Percentiles rank a stretch among this genome's conserved stretches.
phyloP scores from a whole-genome alignment of 2,797 vertebrate species.

The Sphenodon punctatus region DNA sequence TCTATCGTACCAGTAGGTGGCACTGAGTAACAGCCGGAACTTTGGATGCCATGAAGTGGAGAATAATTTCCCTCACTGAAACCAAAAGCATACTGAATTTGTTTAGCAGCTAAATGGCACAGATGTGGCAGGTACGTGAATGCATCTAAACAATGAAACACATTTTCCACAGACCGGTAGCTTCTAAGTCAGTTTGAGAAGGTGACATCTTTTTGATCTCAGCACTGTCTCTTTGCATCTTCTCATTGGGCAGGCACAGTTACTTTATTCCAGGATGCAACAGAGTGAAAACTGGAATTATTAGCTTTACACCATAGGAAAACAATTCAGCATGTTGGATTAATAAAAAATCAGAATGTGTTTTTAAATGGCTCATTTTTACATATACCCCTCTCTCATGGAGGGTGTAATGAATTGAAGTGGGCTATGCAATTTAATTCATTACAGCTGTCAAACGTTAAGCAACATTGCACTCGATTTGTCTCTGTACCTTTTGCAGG shows the following conservation, averaged over 20 bases:
- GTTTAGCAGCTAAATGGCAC: constrained; percentile 12
- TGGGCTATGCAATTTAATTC: constrained; percentile 43
- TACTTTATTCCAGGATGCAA: constrained; percentile 13
- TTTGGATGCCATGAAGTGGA: neutral
- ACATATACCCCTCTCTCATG: constrained; percentile 36
- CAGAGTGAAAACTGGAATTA: neutral
- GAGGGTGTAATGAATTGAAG: constrained; percentile 45
- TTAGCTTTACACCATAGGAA: neutral
- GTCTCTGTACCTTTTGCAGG: constrained; percentile 7
- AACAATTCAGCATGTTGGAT: constrained; percentile 18
- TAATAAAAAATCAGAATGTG: constrained; percentile 44
- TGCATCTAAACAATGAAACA: constrained; percentile 35
- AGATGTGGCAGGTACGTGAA: constrained; percentile 23
- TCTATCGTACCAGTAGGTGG: constrained; percentile 55
- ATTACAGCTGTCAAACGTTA: constrained; percentile 45
- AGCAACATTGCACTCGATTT: constrained; percentile 16
- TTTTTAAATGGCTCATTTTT: constrained; percentile 61
- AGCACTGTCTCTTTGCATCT: neutral
- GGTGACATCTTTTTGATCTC: constrained; percentile 11
- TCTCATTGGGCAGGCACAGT: neutral
- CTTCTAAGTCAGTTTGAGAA: constrained; percentile 18
- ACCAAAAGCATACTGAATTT: neutral
- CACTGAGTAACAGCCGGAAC: constrained; percentile 44
- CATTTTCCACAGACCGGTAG: constrained; percentile 29
- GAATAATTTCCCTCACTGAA: neutral